A percentile compares a stretch with the other conserved stretches of the same genome.
phyloP scores from a whole-genome alignment of 2,888 invertebrate species.

The Hirtodrosophila trivittata region DNA sequence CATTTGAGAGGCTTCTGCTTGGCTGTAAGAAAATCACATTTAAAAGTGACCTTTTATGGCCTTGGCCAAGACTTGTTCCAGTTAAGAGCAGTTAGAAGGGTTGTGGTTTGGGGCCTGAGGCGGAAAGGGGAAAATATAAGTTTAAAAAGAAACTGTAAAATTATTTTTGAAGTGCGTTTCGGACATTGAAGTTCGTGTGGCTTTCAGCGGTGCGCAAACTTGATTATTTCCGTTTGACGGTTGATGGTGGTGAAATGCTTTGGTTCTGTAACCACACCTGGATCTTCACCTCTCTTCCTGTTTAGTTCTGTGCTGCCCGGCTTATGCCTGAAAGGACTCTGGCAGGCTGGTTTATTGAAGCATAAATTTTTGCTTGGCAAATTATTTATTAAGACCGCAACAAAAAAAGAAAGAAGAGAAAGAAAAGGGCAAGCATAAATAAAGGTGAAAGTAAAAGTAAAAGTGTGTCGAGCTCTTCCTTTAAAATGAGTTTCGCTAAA shows the following conservation, averaged over 20 bases:
- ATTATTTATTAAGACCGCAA: slow-evolving; percentile 72
- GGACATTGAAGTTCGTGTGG: slow-evolving; percentile 68
- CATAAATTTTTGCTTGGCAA: slow-evolving; percentile 72
- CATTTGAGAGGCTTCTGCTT: background rate
- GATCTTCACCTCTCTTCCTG: background rate
- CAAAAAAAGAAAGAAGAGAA: background rate
- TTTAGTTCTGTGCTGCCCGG: no score
- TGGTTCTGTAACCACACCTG: slow-evolving; percentile 4
- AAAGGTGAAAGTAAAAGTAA: slow-evolving; percentile 47
- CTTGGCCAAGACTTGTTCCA: slow-evolving; percentile 7
- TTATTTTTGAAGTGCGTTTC: slow-evolving; percentile 65
- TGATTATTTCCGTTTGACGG: slow-evolving; percentile 65
- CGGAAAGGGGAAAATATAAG: slow-evolving; percentile 42
- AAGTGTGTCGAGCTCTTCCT: slow-evolving; percentile 45
- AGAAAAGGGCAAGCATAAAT: slow-evolving; percentile 31
- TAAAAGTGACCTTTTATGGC: slow-evolving; percentile 11
- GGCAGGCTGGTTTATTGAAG: slow-evolving; percentile 65
- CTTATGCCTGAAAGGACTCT: slow-evolving; percentile 43
- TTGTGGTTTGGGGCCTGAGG: background rate
- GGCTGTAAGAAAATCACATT: background rate
- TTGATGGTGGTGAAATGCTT: slow-evolving; percentile 29
- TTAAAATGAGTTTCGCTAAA: slow-evolving; percentile 31
- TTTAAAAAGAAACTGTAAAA: slow-evolving; percentile 48
- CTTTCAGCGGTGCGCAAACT: slow-evolving; percentile 69
- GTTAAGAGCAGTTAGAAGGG: slow-evolving; percentile 24